Conservation (phyloP, 2,797 vertebrate genomes). For the Enteromius mattozi region DNA sequence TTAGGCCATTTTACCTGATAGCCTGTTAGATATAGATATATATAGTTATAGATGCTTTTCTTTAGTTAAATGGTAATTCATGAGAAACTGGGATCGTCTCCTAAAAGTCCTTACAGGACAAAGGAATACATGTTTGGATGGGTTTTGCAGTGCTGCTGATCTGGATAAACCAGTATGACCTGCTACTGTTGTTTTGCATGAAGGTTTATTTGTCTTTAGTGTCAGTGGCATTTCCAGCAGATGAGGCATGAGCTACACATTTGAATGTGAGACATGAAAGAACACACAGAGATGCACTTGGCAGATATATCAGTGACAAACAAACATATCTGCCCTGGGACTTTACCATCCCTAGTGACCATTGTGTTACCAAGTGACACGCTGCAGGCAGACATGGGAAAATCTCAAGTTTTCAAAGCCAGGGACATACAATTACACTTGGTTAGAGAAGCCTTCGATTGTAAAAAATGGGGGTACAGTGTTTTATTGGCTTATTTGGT, state of each 20-base stretch:
- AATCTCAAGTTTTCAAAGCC: background rate
- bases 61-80: background rate
- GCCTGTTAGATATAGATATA: too few relatives aligned
- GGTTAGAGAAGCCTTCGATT: background rate
- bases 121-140: background rate
- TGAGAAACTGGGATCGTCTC: background rate
- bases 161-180: constrained; percentile 35
- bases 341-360: background rate
- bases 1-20: too few relatives aligned
- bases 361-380: constrained; percentile 28
- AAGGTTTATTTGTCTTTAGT: background rate
- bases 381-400: background rate
- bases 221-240: background rate
- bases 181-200: background rate
- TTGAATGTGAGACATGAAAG: background rate
- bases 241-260: background rate
- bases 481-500: background rate
- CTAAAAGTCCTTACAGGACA: background rate
- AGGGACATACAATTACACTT: background rate
- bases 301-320: background rate
- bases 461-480: background rate
- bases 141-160: background rate
- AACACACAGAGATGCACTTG: background rate
- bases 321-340: constrained; percentile 1
- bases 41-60: too few relatives aligned